phyloP scores from a whole-genome alignment of 2,797 vertebrate species.

The Helarctos malayanus region DNA sequence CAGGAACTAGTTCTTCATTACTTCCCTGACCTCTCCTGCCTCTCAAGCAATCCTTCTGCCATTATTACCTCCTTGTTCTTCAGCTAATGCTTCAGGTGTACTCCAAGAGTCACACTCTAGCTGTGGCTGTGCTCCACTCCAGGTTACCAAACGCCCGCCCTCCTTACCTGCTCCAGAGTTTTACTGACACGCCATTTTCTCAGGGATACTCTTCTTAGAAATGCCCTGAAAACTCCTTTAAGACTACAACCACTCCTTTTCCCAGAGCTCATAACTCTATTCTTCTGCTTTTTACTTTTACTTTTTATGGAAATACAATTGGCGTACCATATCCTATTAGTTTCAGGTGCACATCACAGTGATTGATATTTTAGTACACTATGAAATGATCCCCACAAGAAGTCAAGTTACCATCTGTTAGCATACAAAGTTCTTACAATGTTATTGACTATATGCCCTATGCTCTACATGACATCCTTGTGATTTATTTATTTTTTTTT shows the following conservation, averaged over 20 bases:
- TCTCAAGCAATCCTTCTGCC: not conserved
- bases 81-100: not conserved
- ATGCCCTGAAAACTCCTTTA: not conserved
- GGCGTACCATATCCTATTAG: not conserved
- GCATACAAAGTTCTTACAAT: not conserved
- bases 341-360: not conserved
- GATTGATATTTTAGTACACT: not conserved
- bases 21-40: accelerated
- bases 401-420: not conserved
- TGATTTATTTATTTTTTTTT: not conserved
- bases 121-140: not conserved
- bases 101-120: too few relatives aligned
- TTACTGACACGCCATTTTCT: not conserved
- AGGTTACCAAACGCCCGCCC: not conserved
- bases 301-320: not conserved
- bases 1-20: not conserved
- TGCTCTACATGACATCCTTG: not conserved
- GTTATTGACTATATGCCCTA: not conserved
- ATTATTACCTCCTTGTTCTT: not conserved
- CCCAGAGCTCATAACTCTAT: not conserved
- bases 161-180: not conserved
- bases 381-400: not conserved
- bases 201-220: not conserved
- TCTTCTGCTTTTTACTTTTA: not conserved
- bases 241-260: not conserved